Conservation (phyloP, 2,797 vertebrate genomes). For the Takifugu ocellatus region DNA sequence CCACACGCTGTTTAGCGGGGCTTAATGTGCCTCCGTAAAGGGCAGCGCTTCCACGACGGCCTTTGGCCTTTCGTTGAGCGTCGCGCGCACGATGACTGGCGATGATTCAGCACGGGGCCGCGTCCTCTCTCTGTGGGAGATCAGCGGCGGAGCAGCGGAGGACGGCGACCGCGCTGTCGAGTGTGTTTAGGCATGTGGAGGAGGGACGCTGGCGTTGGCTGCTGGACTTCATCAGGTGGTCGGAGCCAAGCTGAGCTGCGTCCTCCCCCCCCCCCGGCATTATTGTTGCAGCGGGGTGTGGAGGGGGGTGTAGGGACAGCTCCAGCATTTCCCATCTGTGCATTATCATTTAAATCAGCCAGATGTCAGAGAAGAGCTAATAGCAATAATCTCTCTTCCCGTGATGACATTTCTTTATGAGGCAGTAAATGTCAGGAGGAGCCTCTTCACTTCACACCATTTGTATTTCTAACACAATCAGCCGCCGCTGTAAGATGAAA, state of each 20-base stretch:
- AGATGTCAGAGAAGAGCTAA: constrained; percentile 13
- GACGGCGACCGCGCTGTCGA: constrained; percentile 29
- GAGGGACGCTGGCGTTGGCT: constrained; percentile 36
- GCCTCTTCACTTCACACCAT: neutral
- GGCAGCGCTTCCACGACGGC: constrained; percentile 44
- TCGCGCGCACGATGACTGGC: constrained; percentile 58
- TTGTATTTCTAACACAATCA: constrained; percentile 26
- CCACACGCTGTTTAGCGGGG: constrained; percentile 63
- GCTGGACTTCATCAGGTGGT: constrained; percentile 38
- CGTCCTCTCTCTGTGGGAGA: constrained; percentile 42
- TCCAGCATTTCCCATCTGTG: no score
- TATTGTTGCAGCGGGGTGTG: no score
- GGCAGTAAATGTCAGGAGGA: neutral
- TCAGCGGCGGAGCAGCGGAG: constrained; percentile 23
- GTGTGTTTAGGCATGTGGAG: constrained; percentile 35
- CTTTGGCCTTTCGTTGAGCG: constrained; percentile 64
- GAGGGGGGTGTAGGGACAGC: no score
- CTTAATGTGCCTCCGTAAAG: constrained; percentile 64
- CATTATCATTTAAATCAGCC: neutral
- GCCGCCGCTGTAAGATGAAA: constrained; percentile 10
- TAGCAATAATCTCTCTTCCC: constrained; percentile 2
- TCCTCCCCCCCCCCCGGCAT: neutral
- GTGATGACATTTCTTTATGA: constrained; percentile 18
- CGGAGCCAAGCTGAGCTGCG: constrained; percentile 24
- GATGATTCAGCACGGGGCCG: constrained; percentile 50